Base-by-base conservation (phyloP, 2,113 vertebrate species). In the Nerophis lumbriciformis region DNA sequence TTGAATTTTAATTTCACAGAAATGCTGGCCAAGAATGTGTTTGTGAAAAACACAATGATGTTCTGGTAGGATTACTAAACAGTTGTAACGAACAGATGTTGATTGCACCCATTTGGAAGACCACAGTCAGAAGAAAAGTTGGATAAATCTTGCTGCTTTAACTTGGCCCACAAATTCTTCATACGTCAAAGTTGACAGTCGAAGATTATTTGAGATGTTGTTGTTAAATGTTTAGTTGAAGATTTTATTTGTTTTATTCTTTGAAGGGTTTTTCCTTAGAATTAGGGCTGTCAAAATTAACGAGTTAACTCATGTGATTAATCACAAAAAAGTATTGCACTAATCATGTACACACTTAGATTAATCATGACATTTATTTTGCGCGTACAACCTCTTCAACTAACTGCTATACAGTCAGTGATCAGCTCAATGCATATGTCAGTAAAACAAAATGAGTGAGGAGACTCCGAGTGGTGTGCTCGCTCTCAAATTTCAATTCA, bases 221-320 rank as follows among this genome's bases (percentile, higher is more conserved):
- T 75, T 79, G 82, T 80, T 82, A 75, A 79, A 81, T 77, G 59
- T 80, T 76, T 68, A 85, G 85, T 78, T 82, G 72, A 83, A 83
- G 72, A 72, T 81, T 55, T 73, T 13, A 36, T 71, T 75, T 60
- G 8, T 65, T 56, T 56, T 49, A 47, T 82, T 85, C 70, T 84
- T 57, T 72, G 73, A 83, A 85, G 84, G 85, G 80, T 84, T 82
- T 69, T 72, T 10, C 76, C 79, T 78, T 48, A 73, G 60, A 78
- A 74, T 69, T 28, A 28, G 28, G 28, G 28, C 28, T 28, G 28
- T 28, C 28, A 28, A 28, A 28, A 28, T 28, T 28, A 28, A 28
- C 28, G 2, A 28, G 28, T 28, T 28, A 28, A 28, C 28, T 28
- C 28, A 28, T 28, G 28, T 28, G 28, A 28, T 28, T 28, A 28